These are phyloP conservation scores for Diglossa cyanea DNA, from an alignment of 2,797 vertebrate genomes.

Conservation along the genomic window DNA sequence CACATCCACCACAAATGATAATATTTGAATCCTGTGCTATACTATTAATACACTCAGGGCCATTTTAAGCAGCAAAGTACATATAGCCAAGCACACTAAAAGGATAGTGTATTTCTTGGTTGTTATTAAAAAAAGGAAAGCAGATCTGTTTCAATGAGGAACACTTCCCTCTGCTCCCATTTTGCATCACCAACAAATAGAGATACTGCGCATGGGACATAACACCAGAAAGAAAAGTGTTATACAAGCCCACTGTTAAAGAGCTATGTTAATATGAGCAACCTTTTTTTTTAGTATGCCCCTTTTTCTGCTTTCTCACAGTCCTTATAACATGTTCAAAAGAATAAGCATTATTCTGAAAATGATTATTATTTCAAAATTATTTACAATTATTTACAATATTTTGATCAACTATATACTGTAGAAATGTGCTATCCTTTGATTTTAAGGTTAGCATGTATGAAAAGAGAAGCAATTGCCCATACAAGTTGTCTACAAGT, in stretches of 20 bases:
- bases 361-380: neutral
- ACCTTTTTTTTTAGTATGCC: neutral
- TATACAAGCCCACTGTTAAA: neutral
- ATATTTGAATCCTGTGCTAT: neutral
- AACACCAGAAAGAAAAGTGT: neutral
- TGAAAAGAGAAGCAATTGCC: neutral
- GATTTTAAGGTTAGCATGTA: neutral
- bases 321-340: neutral
- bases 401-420: neutral
- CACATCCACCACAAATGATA: neutral
- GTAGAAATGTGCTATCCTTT: neutral
- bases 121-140: neutral
- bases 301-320: neutral
- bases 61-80: conserved; percentile 4
- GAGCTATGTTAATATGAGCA: neutral
- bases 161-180: neutral
- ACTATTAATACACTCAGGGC: neutral
- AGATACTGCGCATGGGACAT: neutral
- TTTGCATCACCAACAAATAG: conserved; percentile 9
- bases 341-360: neutral
- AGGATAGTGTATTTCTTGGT: neutral
- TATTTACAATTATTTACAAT: neutral
- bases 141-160: neutral
- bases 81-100: neutral
- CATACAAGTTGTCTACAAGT: neutral